phyloP scores from a whole-genome alignment of 2,113 vertebrate species.

The Caretta caretta region DNA sequence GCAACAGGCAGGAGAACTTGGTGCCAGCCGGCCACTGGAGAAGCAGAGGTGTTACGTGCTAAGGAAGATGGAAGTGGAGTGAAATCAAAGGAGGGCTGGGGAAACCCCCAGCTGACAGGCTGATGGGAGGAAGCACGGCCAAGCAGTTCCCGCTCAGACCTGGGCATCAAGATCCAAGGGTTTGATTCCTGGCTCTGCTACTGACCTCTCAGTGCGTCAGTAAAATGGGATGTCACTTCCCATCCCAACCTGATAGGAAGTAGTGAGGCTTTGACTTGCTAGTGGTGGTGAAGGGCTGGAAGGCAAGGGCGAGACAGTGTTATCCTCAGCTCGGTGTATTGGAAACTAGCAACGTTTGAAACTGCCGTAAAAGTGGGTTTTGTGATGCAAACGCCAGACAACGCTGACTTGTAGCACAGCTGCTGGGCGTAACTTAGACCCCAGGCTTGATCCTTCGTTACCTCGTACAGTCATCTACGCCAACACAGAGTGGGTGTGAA shows the following conservation, averaged over 20 bases:
- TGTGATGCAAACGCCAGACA: background rate
- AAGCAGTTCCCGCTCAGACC: background rate
- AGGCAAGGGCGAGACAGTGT: background rate
- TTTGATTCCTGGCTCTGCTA: background rate
- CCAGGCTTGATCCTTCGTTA: background rate
- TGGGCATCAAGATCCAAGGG: background rate
- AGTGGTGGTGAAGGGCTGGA: accelerated
- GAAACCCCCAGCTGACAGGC: background rate
- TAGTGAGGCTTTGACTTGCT: background rate
- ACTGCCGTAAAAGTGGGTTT: background rate
- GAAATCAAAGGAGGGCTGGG: background rate
- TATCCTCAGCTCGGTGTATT: background rate
- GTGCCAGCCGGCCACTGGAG: background rate
- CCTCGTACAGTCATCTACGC: accelerated
- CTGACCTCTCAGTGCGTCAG: background rate
- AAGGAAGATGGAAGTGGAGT: background rate
- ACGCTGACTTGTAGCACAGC: background rate
- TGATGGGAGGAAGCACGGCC: background rate
- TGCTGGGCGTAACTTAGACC: background rate
- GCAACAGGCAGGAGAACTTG: background rate
- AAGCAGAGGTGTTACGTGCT: background rate
- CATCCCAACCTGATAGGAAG: accelerated
- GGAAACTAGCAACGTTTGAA: background rate
- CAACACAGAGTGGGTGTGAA: accelerated
- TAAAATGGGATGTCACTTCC: background rate